These are phyloP conservation scores for Siderastrea siderea DNA, from an alignment of 92 coral and sea anemone species.

Conservation along the genomic window DNA sequence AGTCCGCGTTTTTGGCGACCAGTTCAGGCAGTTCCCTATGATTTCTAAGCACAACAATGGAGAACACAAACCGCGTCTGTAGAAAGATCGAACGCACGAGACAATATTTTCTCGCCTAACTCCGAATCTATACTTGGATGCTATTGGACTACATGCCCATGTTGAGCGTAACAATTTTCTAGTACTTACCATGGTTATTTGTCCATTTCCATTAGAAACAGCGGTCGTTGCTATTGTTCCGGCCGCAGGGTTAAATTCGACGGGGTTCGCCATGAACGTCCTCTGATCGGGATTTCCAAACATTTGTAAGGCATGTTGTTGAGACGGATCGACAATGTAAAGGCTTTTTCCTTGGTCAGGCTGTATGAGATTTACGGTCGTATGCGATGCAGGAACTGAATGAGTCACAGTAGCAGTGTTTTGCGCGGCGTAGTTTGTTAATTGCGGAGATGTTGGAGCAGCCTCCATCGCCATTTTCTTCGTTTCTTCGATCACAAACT, in stretches of 20 bases:
- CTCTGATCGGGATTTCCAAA: constrained; percentile 98
- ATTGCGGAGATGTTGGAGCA: constrained; percentile 96
- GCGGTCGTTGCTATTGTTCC: constrained; percentile 95
- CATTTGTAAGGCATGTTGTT: constrained; percentile 97
- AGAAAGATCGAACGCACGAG: constrained; percentile 42
- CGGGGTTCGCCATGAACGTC: constrained; percentile 93
- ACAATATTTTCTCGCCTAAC: constrained; percentile 6
- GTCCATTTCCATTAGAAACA: constrained; percentile 94
- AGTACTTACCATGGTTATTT: constrained; percentile 94
- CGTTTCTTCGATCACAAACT: constrained; percentile 48
- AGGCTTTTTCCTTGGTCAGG: constrained; percentile 98
- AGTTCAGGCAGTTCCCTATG: not conserved
- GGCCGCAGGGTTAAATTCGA: constrained; percentile 92
- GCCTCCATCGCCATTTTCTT: constrained; percentile 98
- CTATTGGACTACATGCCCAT: constrained; percentile 35
- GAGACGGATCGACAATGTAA: constrained; percentile 98
- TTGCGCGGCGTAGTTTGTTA: constrained; percentile 93
- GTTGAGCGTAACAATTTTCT: constrained; percentile 10
- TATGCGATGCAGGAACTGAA: constrained; percentile 94
- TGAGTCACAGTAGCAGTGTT: constrained; percentile 93
- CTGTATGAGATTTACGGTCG: constrained; percentile 93
- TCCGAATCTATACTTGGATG: constrained; percentile 23
- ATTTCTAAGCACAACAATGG: constrained; percentile 18
- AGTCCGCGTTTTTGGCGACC: constrained; percentile 11
- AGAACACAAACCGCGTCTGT: constrained; percentile 18